phyloP scores from a whole-genome alignment of 1,140 invertebrate species.

The Drosophila nikananu region DNA sequence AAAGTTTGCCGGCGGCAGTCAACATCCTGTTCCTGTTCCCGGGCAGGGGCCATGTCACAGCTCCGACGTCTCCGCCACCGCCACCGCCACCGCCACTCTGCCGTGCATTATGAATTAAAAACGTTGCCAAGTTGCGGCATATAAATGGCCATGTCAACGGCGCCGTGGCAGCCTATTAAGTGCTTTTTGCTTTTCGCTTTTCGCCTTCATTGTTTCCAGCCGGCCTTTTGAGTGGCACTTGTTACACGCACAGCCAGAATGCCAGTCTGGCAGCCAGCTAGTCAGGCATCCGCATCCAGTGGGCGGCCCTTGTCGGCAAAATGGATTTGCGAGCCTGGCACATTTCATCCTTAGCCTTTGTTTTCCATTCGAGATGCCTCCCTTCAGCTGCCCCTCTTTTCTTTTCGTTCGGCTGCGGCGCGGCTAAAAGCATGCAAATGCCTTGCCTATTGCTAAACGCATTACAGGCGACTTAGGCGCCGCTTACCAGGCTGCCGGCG shows the following conservation, averaged over 20 bases:
- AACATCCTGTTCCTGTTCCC: constrained; percentile 39
- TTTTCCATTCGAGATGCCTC: constrained; percentile 7
- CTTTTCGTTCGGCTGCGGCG: constrained; percentile 7
- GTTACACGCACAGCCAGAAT: constrained; percentile 55
- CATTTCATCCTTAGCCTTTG: constrained; percentile 30
- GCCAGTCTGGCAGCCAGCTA: constrained; percentile 15
- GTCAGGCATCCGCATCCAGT: constrained; percentile 10
- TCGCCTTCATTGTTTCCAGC: constrained; percentile 53
- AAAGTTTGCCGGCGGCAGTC: constrained; percentile 41
- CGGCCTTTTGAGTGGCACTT: constrained; percentile 67
- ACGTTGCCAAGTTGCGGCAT: constrained; percentile 61
- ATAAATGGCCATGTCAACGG: constrained; percentile 66
- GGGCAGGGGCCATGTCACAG: constrained; percentile 23
- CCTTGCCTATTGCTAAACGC: constrained; percentile 56
- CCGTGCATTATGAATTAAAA: constrained; percentile 73
- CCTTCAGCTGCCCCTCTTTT: constrained; percentile 1
- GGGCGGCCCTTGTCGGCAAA: constrained; percentile 39
- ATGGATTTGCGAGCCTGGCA: constrained; percentile 50
- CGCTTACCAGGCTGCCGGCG: constrained; percentile 25
- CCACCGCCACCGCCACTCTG: neutral
- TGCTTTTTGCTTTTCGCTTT: constrained; percentile 57
- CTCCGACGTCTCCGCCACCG: neutral
- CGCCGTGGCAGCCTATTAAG: constrained; percentile 64
- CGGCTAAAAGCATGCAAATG: constrained; percentile 70
- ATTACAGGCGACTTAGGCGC: constrained; percentile 55